Evolutionary conservation across 1,140 invertebrate species (phyloP).

Genomic region (Dinoponera quadriceps): DNA sequence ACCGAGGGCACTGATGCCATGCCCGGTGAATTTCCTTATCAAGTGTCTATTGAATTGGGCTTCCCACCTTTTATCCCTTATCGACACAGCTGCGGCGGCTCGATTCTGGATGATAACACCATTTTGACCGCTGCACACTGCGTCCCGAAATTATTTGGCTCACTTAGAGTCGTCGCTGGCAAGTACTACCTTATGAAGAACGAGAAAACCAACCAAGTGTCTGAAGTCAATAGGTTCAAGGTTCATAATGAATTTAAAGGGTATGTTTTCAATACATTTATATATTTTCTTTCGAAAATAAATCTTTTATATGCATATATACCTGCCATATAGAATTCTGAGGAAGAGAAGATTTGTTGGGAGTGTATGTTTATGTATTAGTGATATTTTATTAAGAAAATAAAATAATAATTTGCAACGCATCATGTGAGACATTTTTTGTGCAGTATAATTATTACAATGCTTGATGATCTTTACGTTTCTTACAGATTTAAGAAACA

Average conservation of each 20-base stretch:
- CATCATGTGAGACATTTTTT: no score
- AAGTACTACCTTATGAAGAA: slow-evolving; percentile 52
- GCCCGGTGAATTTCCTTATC: slow-evolving; percentile 81
- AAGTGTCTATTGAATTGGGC: slow-evolving; percentile 77
- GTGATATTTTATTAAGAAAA: no score
- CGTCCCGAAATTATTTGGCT: slow-evolving; percentile 25
- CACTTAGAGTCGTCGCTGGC: slow-evolving; percentile 45
- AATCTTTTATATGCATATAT: not conserved
- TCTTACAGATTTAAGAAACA: no score
- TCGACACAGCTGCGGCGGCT: slow-evolving; percentile 85
- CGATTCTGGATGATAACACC: slow-evolving; percentile 82
- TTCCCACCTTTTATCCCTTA: slow-evolving; percentile 59
- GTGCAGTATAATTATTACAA: no score
- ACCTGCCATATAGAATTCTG: no score
- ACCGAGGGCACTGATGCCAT: slow-evolving; percentile 73
- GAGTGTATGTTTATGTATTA: no score
- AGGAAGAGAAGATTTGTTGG: no score
- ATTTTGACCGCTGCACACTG: slow-evolving; percentile 87
- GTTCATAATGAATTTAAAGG: slow-evolving; percentile 65
- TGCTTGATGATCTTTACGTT: no score
- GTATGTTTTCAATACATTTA: slow-evolving; percentile 40
- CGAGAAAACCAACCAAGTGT: slow-evolving; percentile 83
- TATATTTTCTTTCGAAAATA: not conserved
- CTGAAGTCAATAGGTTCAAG: slow-evolving; percentile 76
- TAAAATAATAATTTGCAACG: no score